Percentiles rank a stretch among this genome's conserved stretches.
phyloP scores from a whole-genome alignment of 2,797 vertebrate species.

The Myiotriccus ornatus region DNA sequence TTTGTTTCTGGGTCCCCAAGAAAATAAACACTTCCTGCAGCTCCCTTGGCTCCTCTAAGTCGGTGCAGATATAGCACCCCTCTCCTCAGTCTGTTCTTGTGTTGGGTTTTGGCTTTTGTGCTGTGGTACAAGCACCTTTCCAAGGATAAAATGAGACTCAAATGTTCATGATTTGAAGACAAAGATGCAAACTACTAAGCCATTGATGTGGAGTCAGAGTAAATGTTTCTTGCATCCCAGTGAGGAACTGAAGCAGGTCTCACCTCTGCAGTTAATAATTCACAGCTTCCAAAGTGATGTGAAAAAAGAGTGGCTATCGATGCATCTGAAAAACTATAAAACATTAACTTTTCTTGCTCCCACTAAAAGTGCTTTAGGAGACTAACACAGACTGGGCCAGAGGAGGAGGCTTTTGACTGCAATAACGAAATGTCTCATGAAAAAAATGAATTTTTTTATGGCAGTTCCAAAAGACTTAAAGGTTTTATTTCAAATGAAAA shows the following conservation, averaged over 20 bases:
- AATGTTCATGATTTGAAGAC: background rate
- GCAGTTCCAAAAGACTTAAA: background rate
- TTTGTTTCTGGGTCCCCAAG: constrained; percentile 6
- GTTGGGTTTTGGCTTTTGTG: background rate
- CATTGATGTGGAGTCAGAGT: background rate
- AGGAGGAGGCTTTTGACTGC: constrained; percentile 43
- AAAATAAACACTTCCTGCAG: background rate
- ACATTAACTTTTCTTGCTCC: background rate
- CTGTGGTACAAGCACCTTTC: constrained; percentile 11
- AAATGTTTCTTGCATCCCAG: background rate
- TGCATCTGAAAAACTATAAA: background rate
- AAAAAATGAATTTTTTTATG: background rate
- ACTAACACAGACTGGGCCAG: constrained; percentile 10
- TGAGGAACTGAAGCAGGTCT: background rate
- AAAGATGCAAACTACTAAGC: background rate
- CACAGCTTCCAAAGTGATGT: background rate
- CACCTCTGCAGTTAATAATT: constrained; percentile 30
- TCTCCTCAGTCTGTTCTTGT: background rate
- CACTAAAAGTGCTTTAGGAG: background rate
- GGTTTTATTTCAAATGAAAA: constrained; percentile 12
- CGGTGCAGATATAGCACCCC: background rate
- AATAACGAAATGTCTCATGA: background rate
- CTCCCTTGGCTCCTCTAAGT: background rate
- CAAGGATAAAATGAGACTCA: background rate
- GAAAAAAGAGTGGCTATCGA: background rate